A percentile compares a stretch with the other conserved stretches of the same genome.
These are phyloP conservation scores for Bathynomus jamesi DNA, from an alignment of 1,140 invertebrate genomes.

Conservation along the genomic window DNA sequence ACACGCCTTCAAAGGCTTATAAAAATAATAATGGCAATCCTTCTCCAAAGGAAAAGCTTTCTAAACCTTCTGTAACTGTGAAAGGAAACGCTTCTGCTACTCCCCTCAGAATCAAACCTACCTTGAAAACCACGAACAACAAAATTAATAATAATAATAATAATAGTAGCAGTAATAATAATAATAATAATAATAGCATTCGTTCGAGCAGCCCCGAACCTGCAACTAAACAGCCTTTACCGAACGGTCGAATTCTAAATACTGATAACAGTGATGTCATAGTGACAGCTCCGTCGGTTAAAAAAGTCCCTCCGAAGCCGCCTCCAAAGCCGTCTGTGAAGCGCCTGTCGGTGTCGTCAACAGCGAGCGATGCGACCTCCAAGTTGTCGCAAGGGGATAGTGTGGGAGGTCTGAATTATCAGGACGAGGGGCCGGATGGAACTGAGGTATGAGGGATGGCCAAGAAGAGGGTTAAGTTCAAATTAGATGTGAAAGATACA, in stretches of 20 bases:
- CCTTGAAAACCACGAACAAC: conserved; percentile 5
- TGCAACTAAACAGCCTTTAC: neutral
- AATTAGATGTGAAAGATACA: too few species aligned
- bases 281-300: conserved; percentile 8
- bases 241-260: neutral
- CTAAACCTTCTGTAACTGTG: too few species aligned
- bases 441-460: conserved; percentile 38
- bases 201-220: conserved; percentile 15
- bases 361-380: conserved; percentile 12
- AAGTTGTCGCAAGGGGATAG: conserved; percentile 27
- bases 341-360: conserved; percentile 24
- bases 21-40: conserved; percentile 8
- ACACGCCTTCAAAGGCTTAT: conserved; percentile 22
- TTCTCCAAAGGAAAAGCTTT: neutral
- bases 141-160: too few species aligned
- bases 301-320: conserved; percentile 41
- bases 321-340: conserved; percentile 41
- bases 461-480: neutral
- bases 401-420: conserved; percentile 17
- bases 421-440: conserved; percentile 39
- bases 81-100: neutral
- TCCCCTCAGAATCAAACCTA: conserved; percentile 11
- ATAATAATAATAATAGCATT: conserved; percentile 12
- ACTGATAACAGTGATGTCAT: neutral
- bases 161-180: conserved; percentile 6